phyloP scores from a whole-genome alignment of 1,140 invertebrate genomes.

The Caenorhabditis elegans region WBcel235 BX284606.5:5082501-5083000 shows the following conservation, averaged over 20 bases:
- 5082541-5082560: too few species aligned
- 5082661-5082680: too few species aligned
- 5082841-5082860: slow-evolving; percentile 29
- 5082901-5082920: too few species aligned
- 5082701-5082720: neutral
- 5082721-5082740: neutral
- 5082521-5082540: too few species aligned
- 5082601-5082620: too few species aligned
- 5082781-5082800: neutral
- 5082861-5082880: slow-evolving; percentile 26
- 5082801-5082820: neutral
- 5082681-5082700: neutral
- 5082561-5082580: too few species aligned
- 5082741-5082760: neutral
- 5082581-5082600: too few species aligned
- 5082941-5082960: neutral
- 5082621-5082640: too few species aligned
- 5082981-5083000: neutral
- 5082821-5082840: slow-evolving; percentile 25
- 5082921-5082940: too few species aligned
- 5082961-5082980: neutral
- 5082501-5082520: too few species aligned
- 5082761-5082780: neutral
- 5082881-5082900: neutral
- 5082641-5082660: too few species aligned